Percentiles rank a stretch among this genome's conserved stretches.
Evolutionary conservation across 2,797 vertebrate species (phyloP).

Genomic region (Ptychadena robeensis): DNA sequence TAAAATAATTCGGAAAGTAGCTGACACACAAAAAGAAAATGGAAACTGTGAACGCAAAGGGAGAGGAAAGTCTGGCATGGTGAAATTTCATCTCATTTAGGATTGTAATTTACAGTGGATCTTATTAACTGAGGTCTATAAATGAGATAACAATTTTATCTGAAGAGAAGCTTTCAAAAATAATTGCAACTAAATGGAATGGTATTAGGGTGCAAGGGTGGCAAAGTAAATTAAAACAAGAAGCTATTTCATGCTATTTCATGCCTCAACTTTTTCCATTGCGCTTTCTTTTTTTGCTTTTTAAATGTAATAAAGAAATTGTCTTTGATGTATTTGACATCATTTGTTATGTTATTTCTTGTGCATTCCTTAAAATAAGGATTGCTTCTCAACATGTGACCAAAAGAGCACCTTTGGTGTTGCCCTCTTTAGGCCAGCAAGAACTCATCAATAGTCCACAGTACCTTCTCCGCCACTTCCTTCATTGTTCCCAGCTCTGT

Average conservation of each 20-base stretch:
- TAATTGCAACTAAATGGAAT: slow-evolving; percentile 58
- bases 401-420: too few species aligned
- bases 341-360: slow-evolving; percentile 13
- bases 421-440: too few species aligned
- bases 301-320: slow-evolving; percentile 16
- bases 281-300: neutral
- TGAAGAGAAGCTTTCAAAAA: slow-evolving; percentile 55
- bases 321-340: neutral
- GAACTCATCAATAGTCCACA: too few species aligned
- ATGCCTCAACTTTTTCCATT: slow-evolving; percentile 42
- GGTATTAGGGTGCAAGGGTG: slow-evolving; percentile 51
- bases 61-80: slow-evolving; percentile 7
- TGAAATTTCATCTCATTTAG: slow-evolving; percentile 56
- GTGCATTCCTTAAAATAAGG: too few species aligned
- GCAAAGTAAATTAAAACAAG: slow-evolving; percentile 54
- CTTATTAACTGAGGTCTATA: slow-evolving; percentile 54
- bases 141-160: slow-evolving; percentile 59
- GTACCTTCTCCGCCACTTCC: too few species aligned
- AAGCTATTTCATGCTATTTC: slow-evolving; percentile 25
- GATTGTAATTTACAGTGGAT: slow-evolving; percentile 41
- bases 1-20: slow-evolving; percentile 50
- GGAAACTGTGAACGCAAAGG: slow-evolving; percentile 4
- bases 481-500: too few species aligned
- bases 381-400: neutral
- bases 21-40: slow-evolving; percentile 57